Conservation (phyloP, 2,888 invertebrate genomes). For the Trachelus tabidus region DNA sequence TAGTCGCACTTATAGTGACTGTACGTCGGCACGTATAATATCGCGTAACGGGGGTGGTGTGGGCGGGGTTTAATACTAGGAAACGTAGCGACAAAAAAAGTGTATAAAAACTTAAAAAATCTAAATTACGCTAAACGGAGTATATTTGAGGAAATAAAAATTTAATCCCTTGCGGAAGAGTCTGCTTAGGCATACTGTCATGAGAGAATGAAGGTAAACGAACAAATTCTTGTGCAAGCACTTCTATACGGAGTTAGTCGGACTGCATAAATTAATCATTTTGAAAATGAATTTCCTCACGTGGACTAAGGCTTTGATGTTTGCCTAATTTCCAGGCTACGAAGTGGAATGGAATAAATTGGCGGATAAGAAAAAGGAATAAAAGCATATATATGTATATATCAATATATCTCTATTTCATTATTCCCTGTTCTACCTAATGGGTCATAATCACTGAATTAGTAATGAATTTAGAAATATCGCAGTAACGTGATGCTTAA, state of each 20-base stretch:
- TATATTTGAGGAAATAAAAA: neutral
- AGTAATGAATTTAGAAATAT: neutral
- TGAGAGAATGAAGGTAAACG: neutral
- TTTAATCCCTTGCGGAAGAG: neutral
- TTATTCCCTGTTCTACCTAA: neutral
- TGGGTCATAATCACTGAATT: neutral
- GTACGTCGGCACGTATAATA: neutral
- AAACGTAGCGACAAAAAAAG: neutral
- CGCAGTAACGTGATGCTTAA: neutral
- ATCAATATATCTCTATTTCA: no score
- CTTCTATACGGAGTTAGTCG: neutral
- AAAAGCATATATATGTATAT: neutral
- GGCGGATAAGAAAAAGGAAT: neutral
- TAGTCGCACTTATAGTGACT: neutral
- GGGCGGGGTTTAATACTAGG: neutral
- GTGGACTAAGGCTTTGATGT: neutral
- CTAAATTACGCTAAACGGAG: neutral
- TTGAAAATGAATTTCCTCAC: neutral
- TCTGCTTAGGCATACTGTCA: neutral
- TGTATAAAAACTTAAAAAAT: neutral
- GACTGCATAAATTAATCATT: neutral
- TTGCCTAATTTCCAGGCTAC: neutral
- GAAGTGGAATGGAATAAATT: neutral
- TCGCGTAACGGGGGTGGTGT: neutral
- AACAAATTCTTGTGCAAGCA: neutral